phyloP scores from a whole-genome alignment of 2,888 invertebrate species.

The Pristionchus exspectatus region DNA sequence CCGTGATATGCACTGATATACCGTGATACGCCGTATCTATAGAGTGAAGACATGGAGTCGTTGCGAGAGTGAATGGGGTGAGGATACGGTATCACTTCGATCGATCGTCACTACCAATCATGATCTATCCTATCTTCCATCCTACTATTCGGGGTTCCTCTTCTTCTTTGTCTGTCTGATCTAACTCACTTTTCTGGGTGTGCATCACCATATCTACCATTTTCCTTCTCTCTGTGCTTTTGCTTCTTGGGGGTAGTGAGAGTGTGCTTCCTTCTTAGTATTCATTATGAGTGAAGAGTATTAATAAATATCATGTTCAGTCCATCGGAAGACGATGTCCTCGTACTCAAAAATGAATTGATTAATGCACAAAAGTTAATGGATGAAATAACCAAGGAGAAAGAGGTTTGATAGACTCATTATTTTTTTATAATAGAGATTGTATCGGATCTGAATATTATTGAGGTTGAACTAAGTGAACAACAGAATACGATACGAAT shows the following conservation, averaged over 20 bases:
- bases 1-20: background rate
- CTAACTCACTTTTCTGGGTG: slow-evolving; percentile 10
- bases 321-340: slow-evolving; percentile 82
- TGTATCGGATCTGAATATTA: background rate
- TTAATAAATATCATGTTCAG: slow-evolving; percentile 69
- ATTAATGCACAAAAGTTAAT: slow-evolving; percentile 82
- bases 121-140: slow-evolving; percentile 23
- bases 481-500: slow-evolving; percentile 65
- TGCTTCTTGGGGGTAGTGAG: background rate
- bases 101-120: background rate
- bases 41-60: slow-evolving; percentile 45
- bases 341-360: slow-evolving; percentile 81
- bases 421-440: background rate
- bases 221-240: background rate
- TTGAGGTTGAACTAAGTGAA: slow-evolving; percentile 58
- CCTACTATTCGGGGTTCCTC: slow-evolving; percentile 37
- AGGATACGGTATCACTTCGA: slow-evolving; percentile 47
- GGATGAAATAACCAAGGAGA: slow-evolving; percentile 81
- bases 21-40: background rate
- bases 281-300: background rate
- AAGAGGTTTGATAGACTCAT: slow-evolving; percentile 75
- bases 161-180: background rate
- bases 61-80: slow-evolving; percentile 52
- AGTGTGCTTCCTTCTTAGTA: background rate
- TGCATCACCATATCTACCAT: background rate